phyloP scores from a whole-genome alignment of 2,797 vertebrate genomes.

The Phoeniculus purpureus region DNA sequence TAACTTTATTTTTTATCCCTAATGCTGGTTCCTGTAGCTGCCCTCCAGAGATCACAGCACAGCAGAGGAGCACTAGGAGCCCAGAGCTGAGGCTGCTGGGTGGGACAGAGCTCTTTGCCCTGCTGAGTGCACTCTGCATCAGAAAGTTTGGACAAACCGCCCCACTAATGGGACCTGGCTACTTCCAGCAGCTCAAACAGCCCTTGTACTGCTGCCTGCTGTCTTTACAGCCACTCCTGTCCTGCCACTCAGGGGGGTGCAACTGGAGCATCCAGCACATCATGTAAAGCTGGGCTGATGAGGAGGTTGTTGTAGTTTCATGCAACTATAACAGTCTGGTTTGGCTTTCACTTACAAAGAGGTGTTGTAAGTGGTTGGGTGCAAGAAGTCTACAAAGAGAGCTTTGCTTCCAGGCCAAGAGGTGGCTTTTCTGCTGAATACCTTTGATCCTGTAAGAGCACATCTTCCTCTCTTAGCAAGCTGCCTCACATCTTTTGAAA shows the following conservation, averaged over 20 bases:
- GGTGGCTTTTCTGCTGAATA: background rate
- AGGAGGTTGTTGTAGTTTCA: background rate
- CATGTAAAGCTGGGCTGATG: background rate
- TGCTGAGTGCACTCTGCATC: background rate
- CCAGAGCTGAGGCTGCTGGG: no score
- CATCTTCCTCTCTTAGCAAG: background rate
- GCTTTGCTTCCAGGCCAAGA: background rate
- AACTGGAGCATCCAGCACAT: background rate
- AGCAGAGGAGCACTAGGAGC: accelerated
- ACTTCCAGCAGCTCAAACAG: background rate
- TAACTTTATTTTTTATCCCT: background rate
- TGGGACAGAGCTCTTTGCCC: background rate
- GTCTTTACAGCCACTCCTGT: background rate
- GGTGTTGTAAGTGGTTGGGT: background rate
- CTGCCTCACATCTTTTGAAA: background rate
- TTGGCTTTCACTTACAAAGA: background rate
- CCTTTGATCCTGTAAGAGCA: background rate
- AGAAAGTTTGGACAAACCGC: background rate
- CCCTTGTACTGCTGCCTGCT: background rate
- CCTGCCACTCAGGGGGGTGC: background rate
- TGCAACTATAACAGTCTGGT: background rate
- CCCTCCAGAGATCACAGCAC: no score
- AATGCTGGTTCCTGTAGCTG: background rate
- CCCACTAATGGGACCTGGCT: background rate
- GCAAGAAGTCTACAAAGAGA: background rate